Base-by-base conservation (phyloP, 2,797 vertebrate species). In the Echiichthys vipera region DNA sequence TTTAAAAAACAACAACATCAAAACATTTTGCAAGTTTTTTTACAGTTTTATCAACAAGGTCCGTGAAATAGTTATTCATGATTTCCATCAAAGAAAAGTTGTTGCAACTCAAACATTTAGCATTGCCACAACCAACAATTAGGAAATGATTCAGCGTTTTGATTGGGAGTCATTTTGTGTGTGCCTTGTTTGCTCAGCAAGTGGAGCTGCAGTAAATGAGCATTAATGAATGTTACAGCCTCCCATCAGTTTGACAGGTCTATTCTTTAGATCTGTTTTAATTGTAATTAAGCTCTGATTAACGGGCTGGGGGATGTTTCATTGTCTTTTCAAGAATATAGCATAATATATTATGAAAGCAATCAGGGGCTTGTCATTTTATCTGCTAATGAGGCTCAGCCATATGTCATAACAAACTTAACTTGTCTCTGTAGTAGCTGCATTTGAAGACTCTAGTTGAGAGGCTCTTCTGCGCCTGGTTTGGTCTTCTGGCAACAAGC, bases 201-300 rank as follows among this genome's bases (percentile, higher is more conserved):
- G 89, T 79, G 67, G 50, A 84, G 83, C 82, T 45, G 56, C 80
- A 79, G 72, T 86, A 87, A 91, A 92, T 92, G 84, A 92, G 74
- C 87, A 86, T 88, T 92, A 91, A 94, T 93, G 88, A 92, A 90
- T 90, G 89, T 91, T 91, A 87, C 83, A 84, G 86, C 86, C 88
- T 89, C 89, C 83, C 88, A 86, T 92, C 90, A 91, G 71, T 80
- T 69, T 90, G 88, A 90, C 91, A 87, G 89, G 85, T 89, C 91
- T 90, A 90, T 90, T 92, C 84, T 92, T 93, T 89, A 89, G 82
- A 92, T 91, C 81, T 57, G 82, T 89, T 91, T 88, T 91, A 92
- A 92, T 91, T 92, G 89, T 91, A 92, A 93, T 92, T 92, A 93
- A 87, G 85, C 54, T 54, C 83, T 92, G 90, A 94, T 94, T 92